Conservation (phyloP, 2,113 vertebrate genomes). For the Nicator chloris region DNA sequence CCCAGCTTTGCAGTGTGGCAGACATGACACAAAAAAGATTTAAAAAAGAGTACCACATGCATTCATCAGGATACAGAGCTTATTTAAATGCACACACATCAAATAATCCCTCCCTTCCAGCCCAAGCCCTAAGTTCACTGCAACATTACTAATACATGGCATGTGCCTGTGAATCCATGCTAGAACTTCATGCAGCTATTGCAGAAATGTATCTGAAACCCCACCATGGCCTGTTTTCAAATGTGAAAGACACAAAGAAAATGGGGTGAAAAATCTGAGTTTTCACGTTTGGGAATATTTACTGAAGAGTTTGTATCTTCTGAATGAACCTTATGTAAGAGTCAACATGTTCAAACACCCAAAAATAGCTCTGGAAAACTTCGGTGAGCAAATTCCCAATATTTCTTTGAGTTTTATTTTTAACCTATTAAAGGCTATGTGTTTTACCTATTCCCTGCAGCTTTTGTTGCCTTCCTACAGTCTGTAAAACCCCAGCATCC, state of each 20-base stretch:
- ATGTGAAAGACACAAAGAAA: constrained; percentile 54
- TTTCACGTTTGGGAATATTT: constrained; percentile 63
- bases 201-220: neutral
- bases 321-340: constrained; percentile 66
- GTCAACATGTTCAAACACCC: constrained; percentile 62
- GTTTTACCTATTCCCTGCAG: neutral
- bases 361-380: constrained; percentile 62
- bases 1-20: neutral
- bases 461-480: neutral
- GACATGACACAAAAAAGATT: neutral
- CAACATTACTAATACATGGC: neutral
- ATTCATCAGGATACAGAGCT: neutral
- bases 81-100: neutral
- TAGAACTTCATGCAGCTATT: neutral
- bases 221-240: neutral
- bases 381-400: constrained; percentile 3
- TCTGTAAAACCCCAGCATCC: neutral
- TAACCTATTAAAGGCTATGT: neutral
- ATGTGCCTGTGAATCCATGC: neutral
- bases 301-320: constrained; percentile 56
- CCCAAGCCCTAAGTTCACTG: neutral
- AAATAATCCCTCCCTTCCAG: neutral
- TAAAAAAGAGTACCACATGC: too few species aligned
- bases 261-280: constrained; percentile 52
- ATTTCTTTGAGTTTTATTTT: neutral